Percentiles rank a stretch among this genome's conserved stretches.
Evolutionary conservation across 2,797 vertebrate species (phyloP).

Genomic region (Semotilus atromaculatus): DNA sequence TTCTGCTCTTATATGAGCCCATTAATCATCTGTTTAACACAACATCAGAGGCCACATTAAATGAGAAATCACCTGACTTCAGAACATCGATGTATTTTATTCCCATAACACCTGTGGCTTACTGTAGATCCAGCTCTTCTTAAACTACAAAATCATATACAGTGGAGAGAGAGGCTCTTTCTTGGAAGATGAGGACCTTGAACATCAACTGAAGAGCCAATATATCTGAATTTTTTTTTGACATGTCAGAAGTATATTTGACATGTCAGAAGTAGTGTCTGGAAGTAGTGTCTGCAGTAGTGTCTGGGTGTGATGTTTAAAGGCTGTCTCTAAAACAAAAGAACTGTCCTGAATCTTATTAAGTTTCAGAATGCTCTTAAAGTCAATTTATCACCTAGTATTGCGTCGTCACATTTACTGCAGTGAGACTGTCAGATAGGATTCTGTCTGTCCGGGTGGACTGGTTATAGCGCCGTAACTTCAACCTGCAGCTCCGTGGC

Average conservation of each 20-base stretch:
- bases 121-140: neutral
- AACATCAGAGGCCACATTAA: neutral
- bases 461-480: neutral
- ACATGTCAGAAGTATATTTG: neutral
- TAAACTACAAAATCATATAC: neutral
- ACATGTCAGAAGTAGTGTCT: neutral
- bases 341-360: neutral
- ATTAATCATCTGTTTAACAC: neutral
- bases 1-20: neutral
- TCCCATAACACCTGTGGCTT: neutral
- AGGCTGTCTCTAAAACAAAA: slow-evolving; percentile 7
- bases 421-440: neutral
- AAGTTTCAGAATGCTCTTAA: slow-evolving; percentile 14
- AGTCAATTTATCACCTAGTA: slow-evolving; percentile 22
- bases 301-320: neutral
- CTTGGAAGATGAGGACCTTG: neutral
- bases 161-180: neutral
- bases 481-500: neutral
- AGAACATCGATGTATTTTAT: neutral
- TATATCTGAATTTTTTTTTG: slow-evolving; percentile 22
- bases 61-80: neutral
- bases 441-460: neutral
- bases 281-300: neutral
- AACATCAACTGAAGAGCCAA: neutral
- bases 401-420: neutral